Evolutionary conservation across 2,113 vertebrate species (phyloP).

Genomic region (Ochotona curzoniae): DNA sequence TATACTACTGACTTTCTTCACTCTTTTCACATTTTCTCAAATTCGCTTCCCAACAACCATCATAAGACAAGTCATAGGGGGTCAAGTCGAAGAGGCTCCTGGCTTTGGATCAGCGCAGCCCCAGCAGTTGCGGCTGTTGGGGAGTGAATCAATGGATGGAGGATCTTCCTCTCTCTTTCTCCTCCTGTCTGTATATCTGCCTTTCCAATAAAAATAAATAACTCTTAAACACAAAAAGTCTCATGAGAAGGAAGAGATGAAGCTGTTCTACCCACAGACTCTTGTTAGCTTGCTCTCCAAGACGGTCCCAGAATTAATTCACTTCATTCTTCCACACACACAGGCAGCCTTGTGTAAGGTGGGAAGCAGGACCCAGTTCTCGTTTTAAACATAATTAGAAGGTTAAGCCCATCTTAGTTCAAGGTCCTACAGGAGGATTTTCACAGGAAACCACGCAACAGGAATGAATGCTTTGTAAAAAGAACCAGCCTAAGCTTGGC

Average conservation of each 20-base stretch:
- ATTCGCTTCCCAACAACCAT: no score
- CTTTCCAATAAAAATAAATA: no score
- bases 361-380: background rate
- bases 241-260: background rate
- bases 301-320: slow-evolving; percentile 18
- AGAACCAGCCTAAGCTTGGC: slow-evolving; percentile 30
- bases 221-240: background rate
- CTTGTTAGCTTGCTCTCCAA: slow-evolving; percentile 50
- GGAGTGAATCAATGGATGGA: no score
- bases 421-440: slow-evolving; percentile 50
- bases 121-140: no score
- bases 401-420: slow-evolving; percentile 58
- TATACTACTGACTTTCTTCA: no score
- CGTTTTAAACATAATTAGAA: slow-evolving; percentile 61
- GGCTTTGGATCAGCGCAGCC: no score
- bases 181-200: no score
- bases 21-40: no score
- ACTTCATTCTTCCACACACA: slow-evolving; percentile 35
- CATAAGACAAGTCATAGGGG: no score
- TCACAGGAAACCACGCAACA: slow-evolving; percentile 59
- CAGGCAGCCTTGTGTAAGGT: slow-evolving; percentile 22
- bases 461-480: slow-evolving; percentile 1
- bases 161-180: no score
- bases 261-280: slow-evolving; percentile 3
- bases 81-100: no score